Evolutionary conservation across 2,888 invertebrate genomes (phyloP), one percentile per base, ranked within the genome.

Genomic region (Chouioia cunea): DNA sequence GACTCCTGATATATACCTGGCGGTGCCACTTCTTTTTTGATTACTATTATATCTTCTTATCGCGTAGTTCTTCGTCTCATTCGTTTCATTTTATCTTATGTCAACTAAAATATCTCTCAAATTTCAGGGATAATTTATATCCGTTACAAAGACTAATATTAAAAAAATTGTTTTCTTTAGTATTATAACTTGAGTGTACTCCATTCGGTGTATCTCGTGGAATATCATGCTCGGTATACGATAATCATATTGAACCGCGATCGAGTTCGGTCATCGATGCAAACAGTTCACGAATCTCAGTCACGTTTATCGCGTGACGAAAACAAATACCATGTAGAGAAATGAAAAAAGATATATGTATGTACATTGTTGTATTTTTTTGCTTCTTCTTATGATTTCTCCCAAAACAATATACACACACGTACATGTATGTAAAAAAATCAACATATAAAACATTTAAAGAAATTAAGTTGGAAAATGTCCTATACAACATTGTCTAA

Each of bases 301-400:
- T 77, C 79, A 79, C 78, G 78, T 76, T n/a, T 74, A 82, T 81
- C 78, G 80, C 80, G 79, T 80, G 82, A 79, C 57, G 67, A 72
- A 57, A 68, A 62, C 48, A 68, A 68, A 68, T 15, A 10, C 10
- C 56, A 56, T 60, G 23, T 16, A 14, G 53, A 23, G 8, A n/a
- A 36, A 22, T 4, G 23, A 14, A 16, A 15, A 18, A 23, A 59
- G 44, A 53, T 53, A 43, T 53, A 59, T 23, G 20, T 48, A n/a
- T n/a, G n/a, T n/a, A n/a, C 36, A n/a, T 57, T 54, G 12, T 43
- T 43, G 16, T 48, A 58, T 27, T 43, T 43, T 48, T 43, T 20
- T 53, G 16, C 12, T 46, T 47, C 22, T 15, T 48, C 10, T 12
- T 12, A 10, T 6, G 36, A 36, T 10, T 36, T 36, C 12, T 36